Base-by-base conservation (phyloP, 2,888 invertebrate species). In the Argyresthia albistria region DNA sequence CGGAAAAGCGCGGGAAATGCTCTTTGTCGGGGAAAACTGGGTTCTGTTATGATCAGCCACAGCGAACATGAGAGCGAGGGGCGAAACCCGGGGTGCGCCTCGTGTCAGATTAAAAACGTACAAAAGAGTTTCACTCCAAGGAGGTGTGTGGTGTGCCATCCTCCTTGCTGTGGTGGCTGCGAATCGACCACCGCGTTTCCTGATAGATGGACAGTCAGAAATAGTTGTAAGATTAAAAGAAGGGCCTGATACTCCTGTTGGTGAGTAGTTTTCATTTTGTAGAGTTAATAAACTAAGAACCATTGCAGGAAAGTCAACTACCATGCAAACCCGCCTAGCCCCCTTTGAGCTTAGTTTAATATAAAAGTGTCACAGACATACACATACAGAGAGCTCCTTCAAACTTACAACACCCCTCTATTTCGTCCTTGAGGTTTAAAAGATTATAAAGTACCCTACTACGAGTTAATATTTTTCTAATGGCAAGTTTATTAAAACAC, bases 191-290 rank as follows among this genome's bases (percentile, higher is more conserved):
- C 96, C 96, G n/a, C 90, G 94, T 57, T 97, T 97, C 78, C 89
- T 95, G 54, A 94, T 93, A 72, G 94, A 95, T 68, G 95, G 94
- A 56, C 95, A 95, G 78, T 94, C 95, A 60, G 97, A 97, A 89
- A 97, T 97, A 65, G 96, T 97, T 59, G 89, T 97, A 65, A 90
- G 95, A 72, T 87, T 97, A 68, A 95, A 95, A 78, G 97, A 97
- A 88, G 96, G 95, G 51, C 89, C 91, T 52, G 95, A 95, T 65
- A 96, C 95, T 45, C 93, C 95, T 60, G 90, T 94, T 60, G 96
- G 96, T 95, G 81, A 90, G 93, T 81, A 25, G 25, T 25, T 25
- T 25, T 4, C 25, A 25, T 25, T 25, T 25, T 25, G 25, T 25
- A 25, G 25, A 4, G 25, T 25, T 25, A 25, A 25, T 25, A 25